Evolutionary conservation across 2,888 invertebrate genomes (phyloP), one percentile per base, ranked within the genome.

Genomic region (Exocentrus adspersus): DNA sequence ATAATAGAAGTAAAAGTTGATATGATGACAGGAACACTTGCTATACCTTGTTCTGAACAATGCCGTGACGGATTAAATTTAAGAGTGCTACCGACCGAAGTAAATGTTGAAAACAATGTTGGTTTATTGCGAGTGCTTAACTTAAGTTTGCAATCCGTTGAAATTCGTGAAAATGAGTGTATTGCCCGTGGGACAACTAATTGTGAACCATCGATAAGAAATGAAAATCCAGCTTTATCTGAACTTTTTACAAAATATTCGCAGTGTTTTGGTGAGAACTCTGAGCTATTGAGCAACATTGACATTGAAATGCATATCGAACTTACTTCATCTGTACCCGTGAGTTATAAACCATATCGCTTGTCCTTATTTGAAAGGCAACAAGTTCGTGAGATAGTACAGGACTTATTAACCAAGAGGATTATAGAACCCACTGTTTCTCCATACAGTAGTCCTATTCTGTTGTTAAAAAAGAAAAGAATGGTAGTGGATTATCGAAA

Each of bases 401-500:
- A 56, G n/a, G 60, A 60, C 14, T 32, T 59, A 19, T 17, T 54
- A 20, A 7, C 14, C 1, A 60, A 60, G 24, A 12, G 20, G 5
- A 54, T 60, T 12, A 54, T 60, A 1, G 60, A 60, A 17, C 14
- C 42, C 1, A 54, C 28, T n/a, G 43, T 7, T 14, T 53, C 60
- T 10, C 28, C 37, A 6, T 60, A 60, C 16, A 42, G 20, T 9
- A 60, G 53, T 14, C 60, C 60, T 1, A 53, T 54, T 12, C 20
- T 60, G 3, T 24, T 60, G 9, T 20, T 52, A 1, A 16, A 37
- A 19, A 60, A 60, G 30, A 56, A 60, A 19, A 41, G 60, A 21
- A 60, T 54, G 53, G 37, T 32, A 28, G 60, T 56, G 4, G 61
- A 61, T 12, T 61, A 45, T 21, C 14, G 61, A 9, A 60, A 54